Evolutionary conservation across 37 sponge, comb jelly and placozoan genomes (phyloP).

Genomic region (Spongia lamella): DNA sequence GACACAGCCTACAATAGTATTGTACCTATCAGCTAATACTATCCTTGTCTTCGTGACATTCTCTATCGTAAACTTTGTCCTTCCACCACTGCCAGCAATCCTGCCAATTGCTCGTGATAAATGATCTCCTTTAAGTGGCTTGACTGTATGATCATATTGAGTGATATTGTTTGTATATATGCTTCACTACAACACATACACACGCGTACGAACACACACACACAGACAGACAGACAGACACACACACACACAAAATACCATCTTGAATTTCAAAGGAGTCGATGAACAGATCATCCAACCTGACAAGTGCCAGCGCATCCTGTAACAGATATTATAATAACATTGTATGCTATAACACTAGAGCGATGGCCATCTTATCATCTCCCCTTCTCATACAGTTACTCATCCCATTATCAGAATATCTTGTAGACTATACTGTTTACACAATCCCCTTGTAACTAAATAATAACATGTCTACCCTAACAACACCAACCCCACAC

Average conservation of each 20-base stretch:
- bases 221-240: background rate
- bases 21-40: slow-evolving; percentile 93
- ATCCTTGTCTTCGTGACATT: slow-evolving; percentile 99
- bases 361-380: too few relatives aligned
- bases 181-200: background rate
- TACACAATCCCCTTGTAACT: too few relatives aligned
- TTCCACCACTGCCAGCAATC: slow-evolving; percentile 97
- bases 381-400: too few relatives aligned
- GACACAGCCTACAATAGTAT: too few relatives aligned
- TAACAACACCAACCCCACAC: too few relatives aligned
- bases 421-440: too few relatives aligned
- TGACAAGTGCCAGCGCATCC: slow-evolving; percentile 94
- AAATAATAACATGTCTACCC: too few relatives aligned
- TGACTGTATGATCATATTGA: slow-evolving; percentile 57
- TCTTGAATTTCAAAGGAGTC: slow-evolving; percentile 96
- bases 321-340: too few relatives aligned
- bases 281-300: slow-evolving; percentile 94
- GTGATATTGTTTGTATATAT: too few relatives aligned
- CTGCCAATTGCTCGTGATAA: slow-evolving; percentile 96
- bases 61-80: slow-evolving; percentile 99
- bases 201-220: background rate
- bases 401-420: too few relatives aligned
- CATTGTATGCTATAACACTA: too few relatives aligned
- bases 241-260: slow-evolving; percentile 44
- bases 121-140: slow-evolving; percentile 96